Evolutionary conservation across 2,797 vertebrate species (phyloP).

Genomic region (Acridotheres tristis): DNA sequence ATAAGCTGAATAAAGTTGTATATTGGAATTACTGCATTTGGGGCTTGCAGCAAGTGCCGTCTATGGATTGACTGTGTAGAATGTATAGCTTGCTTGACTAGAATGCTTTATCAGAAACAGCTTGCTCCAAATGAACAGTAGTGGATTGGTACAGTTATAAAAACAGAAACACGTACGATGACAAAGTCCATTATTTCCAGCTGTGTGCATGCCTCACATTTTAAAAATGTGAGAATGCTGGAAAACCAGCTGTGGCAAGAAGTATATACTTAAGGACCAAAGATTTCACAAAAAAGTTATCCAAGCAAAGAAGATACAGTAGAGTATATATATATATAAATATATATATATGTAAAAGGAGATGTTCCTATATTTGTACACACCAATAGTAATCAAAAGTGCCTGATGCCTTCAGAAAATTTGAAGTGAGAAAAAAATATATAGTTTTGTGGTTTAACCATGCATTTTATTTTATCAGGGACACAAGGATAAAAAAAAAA

Average conservation of each 20-base stretch:
- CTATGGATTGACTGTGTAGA: slow-evolving; percentile 62
- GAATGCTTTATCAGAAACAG: slow-evolving; percentile 67
- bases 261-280: slow-evolving; percentile 92
- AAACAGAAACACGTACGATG: slow-evolving; percentile 55
- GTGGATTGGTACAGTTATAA: slow-evolving; percentile 68
- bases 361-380: slow-evolving; percentile 89
- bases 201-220: slow-evolving; percentile 74
- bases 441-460: slow-evolving; percentile 83
- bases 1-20: slow-evolving; percentile 63
- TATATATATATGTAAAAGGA: slow-evolving; percentile 67
- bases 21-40: slow-evolving; percentile 68
- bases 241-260: slow-evolving; percentile 77
- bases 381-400: slow-evolving; percentile 90
- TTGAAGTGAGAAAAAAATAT: slow-evolving; percentile 75
- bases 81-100: slow-evolving; percentile 73
- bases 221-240: slow-evolving; percentile 74
- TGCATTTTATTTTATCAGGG: slow-evolving; percentile 83
- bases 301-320: slow-evolving; percentile 73
- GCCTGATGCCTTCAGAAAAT: slow-evolving; percentile 88
- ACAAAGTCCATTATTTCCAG: slow-evolving; percentile 76
- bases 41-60: slow-evolving; percentile 68
- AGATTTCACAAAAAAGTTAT: slow-evolving; percentile 88
- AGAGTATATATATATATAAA: slow-evolving; percentile 57
- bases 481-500: slow-evolving; percentile 70
- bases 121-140: slow-evolving; percentile 71